A percentile compares a stretch with the other conserved stretches of the same genome.
Evolutionary conservation across 2,888 invertebrate genomes (phyloP).

Genomic region (Calameuta idolon): DNA sequence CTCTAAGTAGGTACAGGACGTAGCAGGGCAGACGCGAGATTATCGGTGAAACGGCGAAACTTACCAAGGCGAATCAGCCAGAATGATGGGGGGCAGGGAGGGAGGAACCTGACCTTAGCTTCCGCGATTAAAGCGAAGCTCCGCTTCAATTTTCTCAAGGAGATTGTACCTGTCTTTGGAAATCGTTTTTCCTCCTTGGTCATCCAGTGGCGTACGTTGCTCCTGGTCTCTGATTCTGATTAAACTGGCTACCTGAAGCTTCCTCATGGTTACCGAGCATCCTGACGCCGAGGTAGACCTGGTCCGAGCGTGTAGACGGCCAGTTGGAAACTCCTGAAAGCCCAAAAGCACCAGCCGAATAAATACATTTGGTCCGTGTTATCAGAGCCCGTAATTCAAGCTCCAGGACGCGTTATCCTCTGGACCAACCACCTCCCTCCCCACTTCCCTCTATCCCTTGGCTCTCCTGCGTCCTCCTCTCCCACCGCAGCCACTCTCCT

Average conservation of each 20-base stretch:
- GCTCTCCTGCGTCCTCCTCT: not conserved
- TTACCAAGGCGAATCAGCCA: not conserved
- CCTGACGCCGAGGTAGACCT: not conserved
- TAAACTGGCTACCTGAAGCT: not conserved
- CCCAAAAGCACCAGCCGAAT: constrained; percentile 26
- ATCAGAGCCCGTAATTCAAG: constrained; percentile 52
- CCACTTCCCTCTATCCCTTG: constrained; percentile 9
- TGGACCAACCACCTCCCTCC: not conserved
- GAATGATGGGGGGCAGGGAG: not conserved
- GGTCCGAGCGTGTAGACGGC: not conserved
- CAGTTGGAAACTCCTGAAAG: not conserved
- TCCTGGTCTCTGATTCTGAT: not conserved
- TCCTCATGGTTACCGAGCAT: not conserved
- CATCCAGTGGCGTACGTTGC: not conserved
- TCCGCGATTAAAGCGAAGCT: not conserved
- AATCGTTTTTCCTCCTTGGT: not conserved
- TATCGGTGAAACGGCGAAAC: not conserved
- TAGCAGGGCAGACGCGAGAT: not conserved
- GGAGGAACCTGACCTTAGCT: not conserved
- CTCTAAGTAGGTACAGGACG: not conserved
- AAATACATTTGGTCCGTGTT: constrained; percentile 48
- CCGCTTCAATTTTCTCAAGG: not conserved
- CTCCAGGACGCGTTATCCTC: constrained; percentile 44
- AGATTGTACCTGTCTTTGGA: not conserved
- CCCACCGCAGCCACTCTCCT: not conserved